Conservation (phyloP, 2,888 invertebrate species). For the Tenthredo amoena region DNA sequence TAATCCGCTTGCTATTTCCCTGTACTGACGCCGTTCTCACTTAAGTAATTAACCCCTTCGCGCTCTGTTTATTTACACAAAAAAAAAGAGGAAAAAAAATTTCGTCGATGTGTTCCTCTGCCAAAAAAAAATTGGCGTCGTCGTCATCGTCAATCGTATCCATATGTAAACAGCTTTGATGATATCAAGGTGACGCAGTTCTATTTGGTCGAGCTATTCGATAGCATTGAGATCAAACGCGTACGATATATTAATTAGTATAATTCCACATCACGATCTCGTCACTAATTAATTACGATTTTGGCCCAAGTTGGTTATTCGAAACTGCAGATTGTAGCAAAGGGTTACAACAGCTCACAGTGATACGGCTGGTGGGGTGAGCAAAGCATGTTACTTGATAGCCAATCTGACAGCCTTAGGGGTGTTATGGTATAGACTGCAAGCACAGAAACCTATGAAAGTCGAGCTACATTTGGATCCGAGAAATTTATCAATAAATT, state of each 20-base stretch:
- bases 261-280: not conserved
- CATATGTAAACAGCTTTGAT: not conserved
- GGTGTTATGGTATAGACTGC: not conserved
- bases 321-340: not conserved
- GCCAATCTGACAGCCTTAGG: not conserved
- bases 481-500: not conserved
- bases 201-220: not conserved
- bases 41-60: not conserved
- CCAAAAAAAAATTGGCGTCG: not conserved
- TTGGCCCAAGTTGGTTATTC: not conserved
- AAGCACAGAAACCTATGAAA: not conserved
- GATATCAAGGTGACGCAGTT: not conserved
- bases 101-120: not conserved
- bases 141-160: not conserved
- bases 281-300: not conserved
- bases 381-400: not conserved
- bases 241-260: not conserved
- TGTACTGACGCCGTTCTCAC: not conserved
- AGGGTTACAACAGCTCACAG: not conserved
- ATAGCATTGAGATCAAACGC: not conserved
- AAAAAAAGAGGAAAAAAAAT: not conserved
- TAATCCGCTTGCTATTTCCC: slow-evolving; percentile 1
- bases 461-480: not conserved
- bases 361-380: not conserved
- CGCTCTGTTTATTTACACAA: not conserved